These are phyloP conservation scores for Pheucticus melanocephalus DNA, from an alignment of 2,113 vertebrate species.

Conservation along the genomic window DNA sequence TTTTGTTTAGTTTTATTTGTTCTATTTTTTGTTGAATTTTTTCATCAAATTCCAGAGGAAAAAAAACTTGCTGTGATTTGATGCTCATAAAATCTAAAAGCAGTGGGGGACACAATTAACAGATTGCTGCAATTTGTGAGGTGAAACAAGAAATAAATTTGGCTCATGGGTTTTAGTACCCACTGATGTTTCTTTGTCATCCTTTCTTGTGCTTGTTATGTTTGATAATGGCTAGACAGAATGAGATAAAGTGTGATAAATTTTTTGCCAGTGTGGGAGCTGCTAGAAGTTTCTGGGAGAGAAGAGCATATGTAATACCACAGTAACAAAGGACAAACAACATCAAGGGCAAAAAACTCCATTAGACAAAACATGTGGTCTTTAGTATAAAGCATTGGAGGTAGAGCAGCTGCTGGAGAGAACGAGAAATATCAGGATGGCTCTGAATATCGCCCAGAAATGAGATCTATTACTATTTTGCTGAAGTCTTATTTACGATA, in stretches of 20 bases:
- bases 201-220: neutral
- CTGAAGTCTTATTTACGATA: neutral
- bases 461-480: neutral
- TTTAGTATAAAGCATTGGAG: neutral
- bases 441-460: neutral
- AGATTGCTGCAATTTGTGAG: neutral
- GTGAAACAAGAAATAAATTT: slow-evolving; percentile 13
- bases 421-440: neutral
- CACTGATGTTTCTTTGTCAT: neutral
- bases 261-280: neutral
- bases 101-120: slow-evolving; percentile 7
- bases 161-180: neutral
- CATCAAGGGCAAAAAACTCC: neutral
- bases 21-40: neutral
- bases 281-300: neutral
- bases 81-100: neutral
- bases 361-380: neutral
- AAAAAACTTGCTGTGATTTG: neutral
- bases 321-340: neutral
- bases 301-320: neutral
- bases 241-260: neutral
- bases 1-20: neutral
- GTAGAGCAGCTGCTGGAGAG: neutral
- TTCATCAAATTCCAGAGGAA: neutral
- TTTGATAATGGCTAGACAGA: neutral